Base-by-base conservation (phyloP, 2,797 vertebrate species). In the Artibeus jamaicensis region DNA sequence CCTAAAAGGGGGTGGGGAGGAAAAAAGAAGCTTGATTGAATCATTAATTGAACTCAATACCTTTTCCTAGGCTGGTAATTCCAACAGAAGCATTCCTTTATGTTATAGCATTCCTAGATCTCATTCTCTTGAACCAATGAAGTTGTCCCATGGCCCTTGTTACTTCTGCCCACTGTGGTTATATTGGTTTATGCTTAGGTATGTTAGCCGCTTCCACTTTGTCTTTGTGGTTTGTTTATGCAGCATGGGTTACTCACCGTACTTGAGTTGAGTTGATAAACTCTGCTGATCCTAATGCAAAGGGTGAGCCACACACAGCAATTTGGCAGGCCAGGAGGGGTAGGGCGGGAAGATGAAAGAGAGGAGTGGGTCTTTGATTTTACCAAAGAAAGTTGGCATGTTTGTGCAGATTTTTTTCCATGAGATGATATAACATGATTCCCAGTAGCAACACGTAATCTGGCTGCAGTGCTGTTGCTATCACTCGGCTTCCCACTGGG, bases 341-440 rank as follows among this genome's bases (percentile, higher is more conserved):
- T 0, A 50, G 73, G 93, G 37, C 50, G 74, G 93, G 29, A 97
- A 96, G 94, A 96, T 97, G 95, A 98, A 97, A 98, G 95, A 96
- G 93, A 96, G 93, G 42, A 96, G 14, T 37, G 93, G 84, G 94
- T 29, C 82, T 95, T 98, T 98, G 32, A 95, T 97, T 98, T 97
- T 95, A 94, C 91, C 16, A 3, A 71, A 94, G 94, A 88, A 96
- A 96, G 24, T 91, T 97, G 81, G 91, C 93, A 22, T 96, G 96
- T 97, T 97, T 44, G 42, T 96, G 42, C 86, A 96, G 88, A 97
- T 96, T 96, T 97, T 97, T 97, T 96, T 83, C 65, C 95, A 22
- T 12, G 3, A 50, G 86, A 91, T 97, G 97, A 98, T 77, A 82
- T 97, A 92, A 97, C n/a, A n/a, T 34, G 37, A 83, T 97, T 96